phyloP scores from a whole-genome alignment of 2,113 vertebrate genomes.

The Seriola quinqueradiata region DNA sequence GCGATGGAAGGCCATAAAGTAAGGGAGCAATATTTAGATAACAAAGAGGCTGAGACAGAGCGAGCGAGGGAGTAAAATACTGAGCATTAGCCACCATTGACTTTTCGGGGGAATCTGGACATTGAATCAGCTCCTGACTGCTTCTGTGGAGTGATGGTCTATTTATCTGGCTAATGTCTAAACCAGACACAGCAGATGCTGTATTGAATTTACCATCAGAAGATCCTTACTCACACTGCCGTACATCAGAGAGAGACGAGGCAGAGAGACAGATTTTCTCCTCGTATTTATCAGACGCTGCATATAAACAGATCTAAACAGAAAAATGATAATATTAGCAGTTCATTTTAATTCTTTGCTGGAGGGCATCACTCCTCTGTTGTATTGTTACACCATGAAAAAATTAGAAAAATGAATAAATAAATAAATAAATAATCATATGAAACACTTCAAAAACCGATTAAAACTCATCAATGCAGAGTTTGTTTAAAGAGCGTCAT shows the following conservation, averaged over 20 bases:
- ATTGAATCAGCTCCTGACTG: constrained; percentile 56
- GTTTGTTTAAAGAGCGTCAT: not conserved
- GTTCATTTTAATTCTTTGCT: not conserved
- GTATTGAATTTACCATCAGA: constrained; percentile 59
- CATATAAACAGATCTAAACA: not conserved
- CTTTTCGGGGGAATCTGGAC: constrained; percentile 59
- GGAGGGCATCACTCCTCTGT: constrained; percentile 2
- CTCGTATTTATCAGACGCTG: not conserved
- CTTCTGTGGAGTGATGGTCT: constrained; percentile 55
- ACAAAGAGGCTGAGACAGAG: constrained; percentile 12
- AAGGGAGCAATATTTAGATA: constrained; percentile 30
- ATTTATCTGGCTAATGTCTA: constrained; percentile 67
- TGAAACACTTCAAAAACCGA: not conserved
- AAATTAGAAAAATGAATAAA: not conserved
- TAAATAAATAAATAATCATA: not conserved
- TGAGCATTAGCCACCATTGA: constrained; percentile 32
- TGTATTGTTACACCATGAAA: not conserved
- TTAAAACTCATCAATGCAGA: not conserved
- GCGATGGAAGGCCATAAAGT: constrained; percentile 14
- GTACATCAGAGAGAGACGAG: not conserved
- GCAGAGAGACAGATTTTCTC: not conserved
- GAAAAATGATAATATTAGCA: not conserved
- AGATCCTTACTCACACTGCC: constrained; percentile 17
- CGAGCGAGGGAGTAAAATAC: not conserved
- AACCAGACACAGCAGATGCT: constrained; percentile 68